Evolutionary conservation across 2,888 invertebrate species (phyloP).

Genomic region (Achlya flavicornis): DNA sequence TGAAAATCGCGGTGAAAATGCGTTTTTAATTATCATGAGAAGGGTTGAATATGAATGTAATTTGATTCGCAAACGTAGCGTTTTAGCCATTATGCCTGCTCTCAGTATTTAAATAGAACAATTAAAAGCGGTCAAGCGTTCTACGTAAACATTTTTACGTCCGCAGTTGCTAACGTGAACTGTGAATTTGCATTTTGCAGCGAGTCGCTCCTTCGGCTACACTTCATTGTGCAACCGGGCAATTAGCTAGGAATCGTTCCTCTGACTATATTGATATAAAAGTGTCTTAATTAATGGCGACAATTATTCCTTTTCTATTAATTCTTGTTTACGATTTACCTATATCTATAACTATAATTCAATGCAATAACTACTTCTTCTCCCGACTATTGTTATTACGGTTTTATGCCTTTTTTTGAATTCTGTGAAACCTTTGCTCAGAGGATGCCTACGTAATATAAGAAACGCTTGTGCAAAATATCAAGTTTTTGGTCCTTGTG

Average conservation of each 20-base stretch:
- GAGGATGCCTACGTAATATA: too few species aligned
- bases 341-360: not conserved
- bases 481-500: too few species aligned
- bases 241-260: slow-evolving; percentile 74
- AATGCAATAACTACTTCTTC: not conserved
- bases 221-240: slow-evolving; percentile 57
- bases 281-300: slow-evolving; percentile 62
- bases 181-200: slow-evolving; percentile 59
- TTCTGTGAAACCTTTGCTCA: too few species aligned
- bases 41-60: slow-evolving; percentile 51
- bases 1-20: slow-evolving; percentile 51
- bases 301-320: slow-evolving; percentile 26
- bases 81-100: slow-evolving; percentile 49
- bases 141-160: slow-evolving; percentile 67
- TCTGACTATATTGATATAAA: slow-evolving; percentile 69
- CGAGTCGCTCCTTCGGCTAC: slow-evolving; percentile 41
- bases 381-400: too few species aligned
- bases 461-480: too few species aligned
- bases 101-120: slow-evolving; percentile 62
- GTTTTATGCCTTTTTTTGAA: not conserved
- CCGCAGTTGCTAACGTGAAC: slow-evolving; percentile 42
- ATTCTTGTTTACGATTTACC: not conserved
- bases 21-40: slow-evolving; percentile 61
- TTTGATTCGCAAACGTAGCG: slow-evolving; percentile 54
- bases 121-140: slow-evolving; percentile 66